Base-by-base conservation (phyloP, 2,113 vertebrate species). In the Phodopus roborovskii region DNA sequence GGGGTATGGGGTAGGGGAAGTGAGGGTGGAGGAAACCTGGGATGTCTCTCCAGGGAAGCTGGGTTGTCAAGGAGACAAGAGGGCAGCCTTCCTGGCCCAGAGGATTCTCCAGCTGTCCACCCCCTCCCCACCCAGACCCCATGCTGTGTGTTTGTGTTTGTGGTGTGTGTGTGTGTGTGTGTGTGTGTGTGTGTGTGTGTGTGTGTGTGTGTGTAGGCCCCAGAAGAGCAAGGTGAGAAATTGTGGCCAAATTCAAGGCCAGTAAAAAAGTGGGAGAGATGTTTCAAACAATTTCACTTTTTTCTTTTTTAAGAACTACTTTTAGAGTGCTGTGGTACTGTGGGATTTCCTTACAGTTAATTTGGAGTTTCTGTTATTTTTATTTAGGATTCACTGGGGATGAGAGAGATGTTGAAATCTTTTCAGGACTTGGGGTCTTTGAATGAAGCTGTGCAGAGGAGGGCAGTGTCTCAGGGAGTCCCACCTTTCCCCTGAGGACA, bases 51-150 rank as follows among this genome's bases (percentile, higher is more conserved):
- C n/a, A 39, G 60, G 77, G 28, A 83, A 56, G 50, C 22, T 45
- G 45, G 73, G 83, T 95, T 86, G 90, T 66, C 91, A 97, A 97
- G 95, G 94, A 98, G 71, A 96, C 15, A 95, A 97, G 89, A 71
- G 42, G 83, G 28, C 42, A 90, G 16, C 3, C 71, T 90, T 58
- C 42, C 92, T 94, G 33, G 30, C 81, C 42, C 70, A 4, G 68
- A 83, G 24, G 5, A 2, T n/a, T 39, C 17, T 33, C n/a, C 15
- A 3, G n/a, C 2, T n/a, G 62, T 33, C 13, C 10, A 15, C 24
- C 7, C 58, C 36, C 56, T 33, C 53, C 39, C 78, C 20, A 9
- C 82, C 56, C 88, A 66, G 64, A 75, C 50, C 64, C 71, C 22
- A 50, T 24, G 3, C 9, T 56, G 60, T 7, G 39, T n/a, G n/a